These are phyloP conservation scores for Tribolium freemani DNA, from an alignment of 2,888 invertebrate species.

Conservation along the genomic window DNA sequence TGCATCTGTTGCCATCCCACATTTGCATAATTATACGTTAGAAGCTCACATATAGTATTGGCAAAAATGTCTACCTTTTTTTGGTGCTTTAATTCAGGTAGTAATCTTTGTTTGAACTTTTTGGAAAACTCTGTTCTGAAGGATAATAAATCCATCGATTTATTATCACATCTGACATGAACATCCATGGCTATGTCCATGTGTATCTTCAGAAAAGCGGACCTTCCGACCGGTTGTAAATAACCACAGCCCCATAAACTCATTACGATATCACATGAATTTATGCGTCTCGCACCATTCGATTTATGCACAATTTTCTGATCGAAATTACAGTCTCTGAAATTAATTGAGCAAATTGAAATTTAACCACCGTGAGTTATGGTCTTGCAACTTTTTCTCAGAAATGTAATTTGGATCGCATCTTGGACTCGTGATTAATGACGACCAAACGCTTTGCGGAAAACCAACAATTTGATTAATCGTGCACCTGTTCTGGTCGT, in stretches of 20 bases:
- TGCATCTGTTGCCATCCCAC: not conserved
- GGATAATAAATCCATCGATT: not conserved
- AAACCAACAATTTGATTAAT: constrained; percentile 28
- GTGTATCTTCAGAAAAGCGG: constrained; percentile 7
- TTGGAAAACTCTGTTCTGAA: too few species aligned
- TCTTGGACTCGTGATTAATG: constrained; percentile 2
- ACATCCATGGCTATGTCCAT: constrained; percentile 13
- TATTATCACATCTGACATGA: constrained; percentile 8
- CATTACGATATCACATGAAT: not conserved
- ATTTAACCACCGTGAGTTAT: not conserved
- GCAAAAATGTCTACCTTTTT: not conserved
- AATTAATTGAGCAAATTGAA: not conserved
- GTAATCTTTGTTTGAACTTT: too few species aligned
- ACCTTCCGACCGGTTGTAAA: not conserved
- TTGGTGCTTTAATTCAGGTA: too few species aligned
- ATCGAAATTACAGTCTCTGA: not conserved
- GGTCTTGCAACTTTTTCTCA: not conserved
- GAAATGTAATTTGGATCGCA: not conserved
- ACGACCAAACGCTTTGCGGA: not conserved
- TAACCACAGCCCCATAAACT: constrained; percentile 2
- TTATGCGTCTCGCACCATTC: not conserved
- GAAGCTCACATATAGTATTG: not conserved
- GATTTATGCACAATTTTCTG: constrained; percentile 2
- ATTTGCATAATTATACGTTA: not conserved
- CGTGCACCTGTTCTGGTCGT: constrained; percentile 19